Conservation (phyloP, 1,140 invertebrate genomes). For the Neomicropteryx cornuta region DNA sequence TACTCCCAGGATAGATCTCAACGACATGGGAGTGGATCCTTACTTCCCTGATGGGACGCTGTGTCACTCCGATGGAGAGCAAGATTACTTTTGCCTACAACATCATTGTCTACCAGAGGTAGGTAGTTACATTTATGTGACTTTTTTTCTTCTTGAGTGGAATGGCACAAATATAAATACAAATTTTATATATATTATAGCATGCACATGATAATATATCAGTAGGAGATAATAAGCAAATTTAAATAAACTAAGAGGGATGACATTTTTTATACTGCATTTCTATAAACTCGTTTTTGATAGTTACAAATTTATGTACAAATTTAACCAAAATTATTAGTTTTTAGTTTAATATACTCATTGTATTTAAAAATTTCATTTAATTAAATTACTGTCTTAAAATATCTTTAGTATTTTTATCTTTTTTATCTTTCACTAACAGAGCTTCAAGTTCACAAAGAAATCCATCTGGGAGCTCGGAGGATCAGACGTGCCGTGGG, state of each 20-base stretch:
- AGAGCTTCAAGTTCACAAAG: conserved; percentile 47
- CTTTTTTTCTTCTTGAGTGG: neutral
- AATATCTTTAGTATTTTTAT: neutral
- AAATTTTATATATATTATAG: no score
- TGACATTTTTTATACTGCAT: no score
- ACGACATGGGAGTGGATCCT: conserved; percentile 56
- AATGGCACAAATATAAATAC: no score
- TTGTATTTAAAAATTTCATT: no score
- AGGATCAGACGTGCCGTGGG: conserved; percentile 40
- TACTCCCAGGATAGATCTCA: conserved; percentile 60
- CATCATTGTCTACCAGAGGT: conserved; percentile 62
- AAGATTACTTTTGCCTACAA: conserved; percentile 60
- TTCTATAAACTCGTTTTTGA: no score
- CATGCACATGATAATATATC: no score
- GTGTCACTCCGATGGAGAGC: conserved; percentile 53
- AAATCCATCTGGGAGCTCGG: conserved; percentile 32
- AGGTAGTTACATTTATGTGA: no score
- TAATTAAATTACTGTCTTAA: neutral
- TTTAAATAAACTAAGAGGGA: no score
- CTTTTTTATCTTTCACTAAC: conserved; percentile 14
- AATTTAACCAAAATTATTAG: no score
- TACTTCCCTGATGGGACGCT: conserved; percentile 74
- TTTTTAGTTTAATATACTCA: no score
- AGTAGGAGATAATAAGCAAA: no score
- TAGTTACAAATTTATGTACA: no score